Percentiles rank a stretch among this genome's conserved stretches.
phyloP scores from a whole-genome alignment of 2,797 vertebrate genomes.

The Phoeniculus purpureus region DNA sequence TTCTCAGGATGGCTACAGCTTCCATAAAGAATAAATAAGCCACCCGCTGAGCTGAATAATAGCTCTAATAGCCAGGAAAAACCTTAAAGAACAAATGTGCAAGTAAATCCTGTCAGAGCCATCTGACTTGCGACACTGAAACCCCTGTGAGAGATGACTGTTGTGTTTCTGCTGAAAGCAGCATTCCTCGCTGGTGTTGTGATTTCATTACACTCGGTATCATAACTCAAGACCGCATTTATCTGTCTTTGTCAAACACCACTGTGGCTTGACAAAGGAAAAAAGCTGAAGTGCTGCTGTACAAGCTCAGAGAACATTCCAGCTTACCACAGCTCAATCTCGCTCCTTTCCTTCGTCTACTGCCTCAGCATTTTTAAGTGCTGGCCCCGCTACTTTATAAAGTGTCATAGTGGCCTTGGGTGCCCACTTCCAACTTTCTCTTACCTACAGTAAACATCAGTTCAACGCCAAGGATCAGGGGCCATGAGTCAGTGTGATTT shows the following conservation, averaged over 20 bases:
- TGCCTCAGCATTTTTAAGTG: not conserved
- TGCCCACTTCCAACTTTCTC: not conserved
- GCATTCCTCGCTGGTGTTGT: not conserved
- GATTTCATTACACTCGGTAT: not conserved
- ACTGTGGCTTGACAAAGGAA: not conserved
- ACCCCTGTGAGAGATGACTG: not conserved
- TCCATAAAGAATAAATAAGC: conserved; percentile 34
- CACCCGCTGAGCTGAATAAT: not conserved
- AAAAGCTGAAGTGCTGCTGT: not conserved
- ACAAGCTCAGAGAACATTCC: not conserved
- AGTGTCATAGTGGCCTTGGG: not conserved
- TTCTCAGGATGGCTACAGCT: conserved; percentile 3
- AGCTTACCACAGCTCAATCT: not conserved
- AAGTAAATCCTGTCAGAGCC: conserved; percentile 5
- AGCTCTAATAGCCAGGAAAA: conserved; percentile 8
- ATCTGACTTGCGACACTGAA: not conserved
- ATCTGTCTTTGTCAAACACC: not conserved
- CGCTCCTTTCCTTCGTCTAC: not conserved
- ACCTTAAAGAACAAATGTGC: not conserved
- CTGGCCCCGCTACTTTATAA: not conserved
- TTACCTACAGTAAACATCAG: not conserved
- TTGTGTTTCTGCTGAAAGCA: conserved; percentile 34
- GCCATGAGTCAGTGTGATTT: not conserved
- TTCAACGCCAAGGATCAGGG: not conserved
- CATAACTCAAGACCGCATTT: not conserved